A percentile compares a stretch with the other conserved stretches of the same genome.
These are phyloP conservation scores for Sylvicola cinctus DNA, from an alignment of 2,888 invertebrate genomes.

Conservation along the genomic window DNA sequence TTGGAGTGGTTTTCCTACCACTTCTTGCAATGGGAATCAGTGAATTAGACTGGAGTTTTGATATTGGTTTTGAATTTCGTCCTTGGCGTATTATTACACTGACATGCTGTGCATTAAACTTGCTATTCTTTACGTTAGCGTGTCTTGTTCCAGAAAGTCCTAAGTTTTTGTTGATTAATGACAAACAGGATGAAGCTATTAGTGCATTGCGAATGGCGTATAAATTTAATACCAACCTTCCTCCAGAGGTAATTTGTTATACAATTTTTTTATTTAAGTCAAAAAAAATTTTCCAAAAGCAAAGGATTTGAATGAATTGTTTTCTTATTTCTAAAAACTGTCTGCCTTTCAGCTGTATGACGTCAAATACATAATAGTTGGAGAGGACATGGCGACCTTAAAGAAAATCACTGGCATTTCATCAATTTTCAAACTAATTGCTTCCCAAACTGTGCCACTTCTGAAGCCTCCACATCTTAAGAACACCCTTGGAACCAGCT, in stretches of 20 bases:
- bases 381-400: background rate
- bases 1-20: constrained; percentile 33
- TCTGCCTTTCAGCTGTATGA: background rate
- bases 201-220: constrained; percentile 9
- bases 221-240: background rate
- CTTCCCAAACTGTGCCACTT: constrained; percentile 19
- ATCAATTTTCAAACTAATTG: constrained; percentile 12
- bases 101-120: background rate
- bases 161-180: constrained; percentile 19
- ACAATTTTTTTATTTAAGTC: too few species aligned
- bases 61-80: background rate
- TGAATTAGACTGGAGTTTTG: background rate
- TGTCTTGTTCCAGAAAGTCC: constrained; percentile 12
- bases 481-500: constrained; percentile 18
- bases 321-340: background rate
- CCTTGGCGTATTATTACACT: constrained; percentile 1
- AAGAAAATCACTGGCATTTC: too few species aligned
- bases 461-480: constrained; percentile 14
- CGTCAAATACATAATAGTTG: background rate
- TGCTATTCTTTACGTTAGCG: background rate
- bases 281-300: too few species aligned
- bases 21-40: constrained; percentile 13
- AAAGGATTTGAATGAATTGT: background rate
- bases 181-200: constrained; percentile 17
- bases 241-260: background rate